Conservation (phyloP, 2,888 invertebrate genomes). For the Agriopis marginaria region DNA sequence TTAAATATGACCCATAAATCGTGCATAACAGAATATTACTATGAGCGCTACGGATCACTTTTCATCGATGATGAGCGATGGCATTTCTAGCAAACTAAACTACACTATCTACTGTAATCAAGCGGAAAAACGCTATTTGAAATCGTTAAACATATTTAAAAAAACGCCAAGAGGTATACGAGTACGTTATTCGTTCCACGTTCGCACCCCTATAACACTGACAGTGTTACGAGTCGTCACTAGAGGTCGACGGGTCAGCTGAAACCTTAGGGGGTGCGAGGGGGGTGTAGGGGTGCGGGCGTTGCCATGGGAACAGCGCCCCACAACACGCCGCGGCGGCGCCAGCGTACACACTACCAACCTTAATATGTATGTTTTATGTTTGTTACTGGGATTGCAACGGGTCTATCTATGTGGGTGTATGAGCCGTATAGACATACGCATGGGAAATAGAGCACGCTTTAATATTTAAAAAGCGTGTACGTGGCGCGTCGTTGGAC, state of each 20-base stretch:
- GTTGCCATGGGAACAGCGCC: constrained; percentile 77
- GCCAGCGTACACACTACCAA: constrained; percentile 71
- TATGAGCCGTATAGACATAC: constrained; percentile 42
- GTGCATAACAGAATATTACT: no score
- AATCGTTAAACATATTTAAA: not conserved
- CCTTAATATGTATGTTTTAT: constrained; percentile 73
- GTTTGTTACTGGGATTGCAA: constrained; percentile 72
- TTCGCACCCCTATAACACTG: constrained; percentile 64
- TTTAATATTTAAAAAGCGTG: constrained; percentile 75
- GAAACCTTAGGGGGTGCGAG: constrained; percentile 59
- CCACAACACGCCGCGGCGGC: constrained; percentile 84
- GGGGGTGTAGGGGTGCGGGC: constrained; percentile 50
- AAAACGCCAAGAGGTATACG: not conserved
- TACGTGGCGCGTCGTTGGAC: constrained; percentile 38
- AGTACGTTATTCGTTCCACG: constrained; percentile 27
- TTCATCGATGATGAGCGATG: not conserved
- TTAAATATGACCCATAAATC: no score
- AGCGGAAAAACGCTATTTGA: constrained; percentile 2
- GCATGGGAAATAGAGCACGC: constrained; percentile 67
- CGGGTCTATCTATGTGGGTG: constrained; percentile 46
- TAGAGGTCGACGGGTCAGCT: constrained; percentile 83
- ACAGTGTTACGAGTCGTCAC: constrained; percentile 76
- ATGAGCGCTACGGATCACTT: not conserved
- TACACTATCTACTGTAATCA: not conserved
- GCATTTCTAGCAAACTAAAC: not conserved